Evolutionary conservation across 1,140 invertebrate genomes (phyloP).

Genomic region (Lethrus apterus): DNA sequence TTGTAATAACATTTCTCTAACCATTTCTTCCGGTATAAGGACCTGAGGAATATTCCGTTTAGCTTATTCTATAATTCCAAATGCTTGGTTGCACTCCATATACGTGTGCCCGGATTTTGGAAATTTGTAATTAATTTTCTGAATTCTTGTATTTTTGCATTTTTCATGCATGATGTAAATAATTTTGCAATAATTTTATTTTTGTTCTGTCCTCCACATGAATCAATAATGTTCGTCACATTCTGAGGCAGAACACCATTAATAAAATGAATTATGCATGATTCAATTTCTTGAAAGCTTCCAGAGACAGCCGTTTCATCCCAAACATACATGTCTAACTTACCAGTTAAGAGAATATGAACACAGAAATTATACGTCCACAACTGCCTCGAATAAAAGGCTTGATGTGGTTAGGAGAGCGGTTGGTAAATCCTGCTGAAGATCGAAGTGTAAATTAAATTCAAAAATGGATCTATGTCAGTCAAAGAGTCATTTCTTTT

Average conservation of each 20-base stretch:
- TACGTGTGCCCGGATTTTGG: constrained; percentile 9
- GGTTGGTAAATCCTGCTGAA: too few relatives aligned
- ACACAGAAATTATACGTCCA: too few relatives aligned
- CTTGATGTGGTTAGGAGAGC: too few relatives aligned
- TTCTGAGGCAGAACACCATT: constrained; percentile 11
- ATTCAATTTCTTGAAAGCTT: constrained; percentile 16
- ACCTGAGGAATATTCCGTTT: constrained; percentile 14
- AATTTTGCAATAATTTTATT: constrained; percentile 19
- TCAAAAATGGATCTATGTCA: too few relatives aligned
- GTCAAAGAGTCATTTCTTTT: too few relatives aligned
- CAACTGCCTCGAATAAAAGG: too few relatives aligned
- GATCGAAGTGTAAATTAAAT: too few relatives aligned
- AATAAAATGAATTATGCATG: too few relatives aligned
- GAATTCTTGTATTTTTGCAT: constrained; percentile 12
- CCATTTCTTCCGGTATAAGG: too few relatives aligned
- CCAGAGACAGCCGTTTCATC: constrained; percentile 20
- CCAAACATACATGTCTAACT: too few relatives aligned
- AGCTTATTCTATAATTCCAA: constrained; percentile 8
- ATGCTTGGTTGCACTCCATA: constrained; percentile 19
- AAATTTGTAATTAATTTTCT: constrained; percentile 15
- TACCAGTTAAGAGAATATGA: too few relatives aligned
- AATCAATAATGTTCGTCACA: constrained; percentile 17
- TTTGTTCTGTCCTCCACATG: constrained; percentile 23
- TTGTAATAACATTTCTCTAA: too few relatives aligned
- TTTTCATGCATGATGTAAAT: constrained; percentile 18